These are phyloP conservation scores for Elymnias hypermnestra DNA, from an alignment of 1,140 invertebrate species.

Conservation along the genomic window DNA sequence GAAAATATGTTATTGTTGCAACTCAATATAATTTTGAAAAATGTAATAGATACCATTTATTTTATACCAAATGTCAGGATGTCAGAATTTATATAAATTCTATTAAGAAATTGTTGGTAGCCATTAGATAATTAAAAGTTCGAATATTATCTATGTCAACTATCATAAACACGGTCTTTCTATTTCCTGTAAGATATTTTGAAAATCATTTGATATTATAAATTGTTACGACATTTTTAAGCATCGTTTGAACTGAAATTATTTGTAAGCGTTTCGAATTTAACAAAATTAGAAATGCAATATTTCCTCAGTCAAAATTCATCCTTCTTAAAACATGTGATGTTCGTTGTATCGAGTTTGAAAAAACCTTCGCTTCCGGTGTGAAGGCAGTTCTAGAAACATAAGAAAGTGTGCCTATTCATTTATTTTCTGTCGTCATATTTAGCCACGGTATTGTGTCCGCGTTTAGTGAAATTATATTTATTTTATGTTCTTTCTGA, in stretches of 20 bases:
- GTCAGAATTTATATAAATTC: no score
- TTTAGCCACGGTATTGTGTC: conserved; percentile 61
- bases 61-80: no score
- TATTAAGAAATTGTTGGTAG: no score
- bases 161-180: conserved; percentile 14
- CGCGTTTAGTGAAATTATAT: conserved; percentile 54
- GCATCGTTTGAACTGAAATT: no score
- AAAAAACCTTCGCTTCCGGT: conserved; percentile 64
- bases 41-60: no score
- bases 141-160: not conserved
- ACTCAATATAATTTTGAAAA: no score
- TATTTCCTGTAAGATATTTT: conserved; percentile 15
- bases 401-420: conserved; percentile 71
- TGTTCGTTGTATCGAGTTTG: conserved; percentile 43
- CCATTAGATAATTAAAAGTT: no score
- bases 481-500: conserved; percentile 62
- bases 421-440: conserved; percentile 75
- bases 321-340: conserved; percentile 35
- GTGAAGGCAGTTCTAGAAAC: conserved; percentile 70
- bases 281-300: conserved; percentile 47
- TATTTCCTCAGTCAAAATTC: conserved; percentile 40
- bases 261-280: conserved; percentile 1
- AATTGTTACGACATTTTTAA: not conserved
- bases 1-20: no score
- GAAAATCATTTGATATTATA: conserved; percentile 6